These are phyloP conservation scores for Chauna torquata DNA, from an alignment of 2,113 vertebrate genomes.

Conservation along the genomic window DNA sequence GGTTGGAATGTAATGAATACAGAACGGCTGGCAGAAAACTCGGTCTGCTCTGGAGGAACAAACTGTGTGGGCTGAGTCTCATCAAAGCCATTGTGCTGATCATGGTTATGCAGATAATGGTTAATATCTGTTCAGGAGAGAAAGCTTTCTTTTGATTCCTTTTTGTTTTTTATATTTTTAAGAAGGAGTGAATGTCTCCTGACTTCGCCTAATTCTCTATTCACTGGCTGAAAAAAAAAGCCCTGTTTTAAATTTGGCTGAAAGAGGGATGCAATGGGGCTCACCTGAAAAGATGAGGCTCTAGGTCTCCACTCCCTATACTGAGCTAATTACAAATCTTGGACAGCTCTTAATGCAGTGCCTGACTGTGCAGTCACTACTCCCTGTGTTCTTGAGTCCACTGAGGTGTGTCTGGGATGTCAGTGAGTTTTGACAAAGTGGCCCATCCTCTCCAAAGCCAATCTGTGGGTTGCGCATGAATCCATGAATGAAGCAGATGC, in stretches of 20 bases:
- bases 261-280: background rate
- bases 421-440: background rate
- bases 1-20: background rate
- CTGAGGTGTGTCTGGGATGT: background rate
- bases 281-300: background rate
- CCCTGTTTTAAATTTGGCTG: background rate
- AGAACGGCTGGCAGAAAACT: conserved; percentile 30
- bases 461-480: background rate
- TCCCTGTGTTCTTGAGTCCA: background rate
- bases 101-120: background rate
- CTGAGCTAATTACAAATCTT: background rate
- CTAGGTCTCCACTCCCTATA: background rate
- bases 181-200: background rate
- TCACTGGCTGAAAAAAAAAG: background rate
- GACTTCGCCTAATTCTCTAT: background rate
- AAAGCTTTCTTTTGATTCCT: background rate
- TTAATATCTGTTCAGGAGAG: background rate
- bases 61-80: conserved; percentile 47
- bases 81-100: conserved; percentile 61
- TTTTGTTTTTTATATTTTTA: background rate
- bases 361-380: background rate
- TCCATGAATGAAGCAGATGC: rapidly evolving
- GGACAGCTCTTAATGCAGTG: background rate
- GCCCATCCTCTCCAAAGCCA: background rate
- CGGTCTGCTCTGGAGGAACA: background rate